Evolutionary conservation across 2,888 invertebrate species (phyloP), one percentile per base, ranked within the genome.

Genomic region (Pyrgus malvae): DNA sequence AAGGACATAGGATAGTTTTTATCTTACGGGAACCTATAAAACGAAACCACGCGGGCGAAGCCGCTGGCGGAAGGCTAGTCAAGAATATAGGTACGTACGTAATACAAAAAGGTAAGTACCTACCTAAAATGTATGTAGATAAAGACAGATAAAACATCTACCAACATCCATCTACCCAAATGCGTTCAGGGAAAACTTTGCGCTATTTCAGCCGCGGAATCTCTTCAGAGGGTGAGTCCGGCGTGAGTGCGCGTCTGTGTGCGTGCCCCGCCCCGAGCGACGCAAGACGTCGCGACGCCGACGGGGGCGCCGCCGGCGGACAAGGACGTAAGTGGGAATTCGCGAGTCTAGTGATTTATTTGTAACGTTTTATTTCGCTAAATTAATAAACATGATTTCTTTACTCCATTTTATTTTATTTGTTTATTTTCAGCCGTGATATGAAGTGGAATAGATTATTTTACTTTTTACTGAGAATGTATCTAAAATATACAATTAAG

Each of bases 221-320:
- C 57, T 42, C 54, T 56, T 44, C 53, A 42, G 53, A 37, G 53
- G 51, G 51, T 35, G 33, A 42, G 35, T 25, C 16, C 35, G 12
- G 3, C 67, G 64, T 65, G 66, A 63, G 59, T 57, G 64, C 66
- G 61, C 53, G 51, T 70, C 65, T 64, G 62, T 65, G 70, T 65
- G 73, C 64, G 73, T 63, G 79, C 78, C 77, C 73, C 83, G 85
- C 87, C 85, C 79, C 76, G 77, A 78, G 86, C 82, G 64, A 73
- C 68, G 68, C 66, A 70, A 76, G 74, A 71, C 65, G 70, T 74
- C 74, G 82, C 65, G 70, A 74, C 74, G 82, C 84, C 78, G 75
- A 72, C 69, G 76, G 84, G 74, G 67, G 63, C 67, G 80, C 81
- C 82, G 65, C 78, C 41, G 46, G 25, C 45, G 4, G 63, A 25